Conservation (phyloP, 2,888 invertebrate genomes). For the Hoplodrina ambigua region DNA sequence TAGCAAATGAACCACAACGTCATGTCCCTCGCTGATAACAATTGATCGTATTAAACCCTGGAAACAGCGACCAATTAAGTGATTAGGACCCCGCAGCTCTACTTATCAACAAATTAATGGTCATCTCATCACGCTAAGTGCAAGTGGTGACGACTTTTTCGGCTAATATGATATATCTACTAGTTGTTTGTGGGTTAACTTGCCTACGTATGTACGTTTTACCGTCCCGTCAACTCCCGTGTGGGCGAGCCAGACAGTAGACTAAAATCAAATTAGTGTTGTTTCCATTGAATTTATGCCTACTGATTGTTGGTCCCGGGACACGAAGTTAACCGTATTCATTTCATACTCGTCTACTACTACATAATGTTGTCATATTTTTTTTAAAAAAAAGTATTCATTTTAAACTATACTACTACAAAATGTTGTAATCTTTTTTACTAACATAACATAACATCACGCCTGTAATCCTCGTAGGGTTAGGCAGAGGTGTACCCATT, state of each 20-base stretch:
- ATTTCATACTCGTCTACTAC: slow-evolving; percentile 4
- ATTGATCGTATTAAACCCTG: slow-evolving; percentile 82
- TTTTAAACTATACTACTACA: too few species aligned
- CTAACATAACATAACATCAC: too few species aligned
- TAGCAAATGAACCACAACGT: slow-evolving; percentile 75
- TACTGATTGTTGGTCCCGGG: slow-evolving; percentile 17
- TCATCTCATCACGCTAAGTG: slow-evolving; percentile 77
- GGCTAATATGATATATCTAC: slow-evolving; percentile 55
- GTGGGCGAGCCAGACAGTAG: slow-evolving; percentile 30
- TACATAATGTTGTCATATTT: neutral
- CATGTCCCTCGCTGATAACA: slow-evolving; percentile 76
- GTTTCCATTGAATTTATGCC: slow-evolving; percentile 32
- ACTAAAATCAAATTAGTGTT: slow-evolving; percentile 40
- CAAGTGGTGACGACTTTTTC: slow-evolving; percentile 71
- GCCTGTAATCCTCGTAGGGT: too few species aligned
- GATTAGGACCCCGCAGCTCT: slow-evolving; percentile 82
- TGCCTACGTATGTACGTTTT: slow-evolving; percentile 14
- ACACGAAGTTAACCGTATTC: slow-evolving; percentile 5
- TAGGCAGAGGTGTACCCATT: too few species aligned
- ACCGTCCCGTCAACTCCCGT: slow-evolving; percentile 6
- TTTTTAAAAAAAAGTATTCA: too few species aligned
- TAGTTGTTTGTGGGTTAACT: slow-evolving; percentile 32
- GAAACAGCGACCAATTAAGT: slow-evolving; percentile 82
- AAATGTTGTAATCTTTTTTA: too few species aligned
- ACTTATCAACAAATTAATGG: slow-evolving; percentile 79